Evolutionary conservation across 2,797 vertebrate species (phyloP).

Genomic region (Gadopsis marmoratus): DNA sequence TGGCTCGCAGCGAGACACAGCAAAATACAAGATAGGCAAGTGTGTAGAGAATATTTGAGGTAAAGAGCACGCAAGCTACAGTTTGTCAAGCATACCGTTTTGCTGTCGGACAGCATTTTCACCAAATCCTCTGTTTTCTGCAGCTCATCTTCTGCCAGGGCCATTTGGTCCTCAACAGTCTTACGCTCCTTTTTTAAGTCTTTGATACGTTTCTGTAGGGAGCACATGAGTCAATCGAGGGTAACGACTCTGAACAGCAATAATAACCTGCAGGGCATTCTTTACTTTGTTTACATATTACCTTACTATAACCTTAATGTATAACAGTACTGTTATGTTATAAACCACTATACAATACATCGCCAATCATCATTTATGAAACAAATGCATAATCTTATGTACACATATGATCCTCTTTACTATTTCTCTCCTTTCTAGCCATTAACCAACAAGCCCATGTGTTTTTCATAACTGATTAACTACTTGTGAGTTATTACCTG

Average conservation of each 20-base stretch:
- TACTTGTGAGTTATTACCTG: slow-evolving; percentile 83
- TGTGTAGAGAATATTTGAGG: neutral
- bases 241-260: neutral
- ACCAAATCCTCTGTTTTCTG: slow-evolving; percentile 82
- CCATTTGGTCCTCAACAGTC: slow-evolving; percentile 82
- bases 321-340: neutral
- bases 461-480: slow-evolving; percentile 4
- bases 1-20: neutral
- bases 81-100: slow-evolving; percentile 85
- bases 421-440: neutral
- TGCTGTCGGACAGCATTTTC: slow-evolving; percentile 85
- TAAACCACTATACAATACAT: neutral
- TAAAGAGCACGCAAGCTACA: neutral
- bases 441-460: slow-evolving; percentile 3
- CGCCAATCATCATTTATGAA: neutral
- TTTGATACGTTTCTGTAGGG: slow-evolving; percentile 85
- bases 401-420: neutral
- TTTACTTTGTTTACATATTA: slow-evolving; percentile 1
- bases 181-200: slow-evolving; percentile 84
- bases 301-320: neutral
- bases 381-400: neutral
- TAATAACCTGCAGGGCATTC: neutral
- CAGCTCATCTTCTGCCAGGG: slow-evolving; percentile 84
- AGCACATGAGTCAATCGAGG: slow-evolving; percentile 5
- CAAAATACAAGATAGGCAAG: neutral